Base-by-base conservation (phyloP, 2,888 invertebrate species). In the Gastrophysa polygoni region DNA sequence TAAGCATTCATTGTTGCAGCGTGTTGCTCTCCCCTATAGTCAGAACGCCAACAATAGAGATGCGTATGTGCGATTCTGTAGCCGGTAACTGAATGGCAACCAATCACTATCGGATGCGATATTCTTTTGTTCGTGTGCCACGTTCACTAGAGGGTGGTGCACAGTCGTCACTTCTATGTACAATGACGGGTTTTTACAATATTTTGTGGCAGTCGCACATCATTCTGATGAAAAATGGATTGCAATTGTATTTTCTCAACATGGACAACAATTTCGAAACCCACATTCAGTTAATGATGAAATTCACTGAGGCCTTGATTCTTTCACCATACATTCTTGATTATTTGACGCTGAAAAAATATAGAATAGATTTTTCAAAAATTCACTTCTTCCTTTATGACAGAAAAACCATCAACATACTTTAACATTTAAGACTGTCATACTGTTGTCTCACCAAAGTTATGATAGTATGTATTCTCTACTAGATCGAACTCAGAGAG, bases 11-110 rank as follows among this genome's bases (percentile, higher is more conserved):
- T 60, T 66, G 58, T 64, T 62, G 60, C 52, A 57, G 56, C 65
- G 60, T 66, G 65, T 60, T 64, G 55, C 57, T 69, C 64, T 68
- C 74, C 75, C 70, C 72, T 71, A 69, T 69, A 71, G 70, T 68
- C 69, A 68, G 67, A 69, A 68, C 65, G 65, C 64, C 67, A 71
- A 77, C 77, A 78, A 77, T 76, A 74, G 77, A 73, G 75, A 76
- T 76, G 76, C 77, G 76, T 77, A 75, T 74, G 76, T 74, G 74
- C 77, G 77, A 79, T 77, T 77, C 77, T 72, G 78, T 72, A 71
- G 76, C 76, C 77, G 77, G 78, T 79, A 76, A 69, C 73, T 59
- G 69, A 66, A 66, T 64, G 66, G 68, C 70, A 72, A 74, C 77
- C 77, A 78, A 78, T 78, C 77, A 76, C 76, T 78, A 77, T 76